phyloP scores from a whole-genome alignment of 1,140 invertebrate species.

The Pollicipes pollicipes region DNA sequence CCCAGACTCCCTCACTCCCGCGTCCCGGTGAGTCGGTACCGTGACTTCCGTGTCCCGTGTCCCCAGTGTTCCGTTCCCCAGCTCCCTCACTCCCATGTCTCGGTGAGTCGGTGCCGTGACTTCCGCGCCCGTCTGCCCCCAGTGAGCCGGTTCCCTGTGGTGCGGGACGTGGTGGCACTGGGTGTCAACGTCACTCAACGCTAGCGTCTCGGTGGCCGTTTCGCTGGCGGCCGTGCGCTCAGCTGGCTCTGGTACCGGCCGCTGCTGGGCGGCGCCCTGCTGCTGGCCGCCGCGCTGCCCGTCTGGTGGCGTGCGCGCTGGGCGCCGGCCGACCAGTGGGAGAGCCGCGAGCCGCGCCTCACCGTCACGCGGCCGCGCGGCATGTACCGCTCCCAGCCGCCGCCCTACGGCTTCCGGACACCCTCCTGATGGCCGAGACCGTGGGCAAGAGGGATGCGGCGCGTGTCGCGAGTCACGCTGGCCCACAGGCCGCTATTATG shows the following conservation, averaged over 20 bases:
- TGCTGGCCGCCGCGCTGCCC: constrained; percentile 34
- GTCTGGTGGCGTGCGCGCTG: constrained; percentile 30
- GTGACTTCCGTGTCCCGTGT: too few relatives aligned
- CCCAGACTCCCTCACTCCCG: background rate
- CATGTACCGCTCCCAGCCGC: constrained; percentile 18
- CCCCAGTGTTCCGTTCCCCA: background rate
- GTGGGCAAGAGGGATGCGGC: too few relatives aligned
- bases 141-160: constrained; percentile 27
- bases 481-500: too few relatives aligned
- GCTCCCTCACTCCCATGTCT: background rate
- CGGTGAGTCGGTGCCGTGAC: too few relatives aligned
- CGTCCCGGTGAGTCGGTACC: too few relatives aligned
- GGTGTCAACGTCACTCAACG: constrained; percentile 35
- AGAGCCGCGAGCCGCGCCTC: constrained; percentile 35
- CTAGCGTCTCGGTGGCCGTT: constrained; percentile 45
- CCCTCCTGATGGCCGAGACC: too few relatives aligned
- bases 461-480: too few relatives aligned
- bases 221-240: constrained; percentile 44
- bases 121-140: constrained; percentile 12
- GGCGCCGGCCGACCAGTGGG: constrained; percentile 35
- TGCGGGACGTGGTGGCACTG: constrained; percentile 26
- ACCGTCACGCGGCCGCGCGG: constrained; percentile 27
- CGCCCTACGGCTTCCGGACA: too few relatives aligned
- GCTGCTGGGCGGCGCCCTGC: constrained; percentile 40
- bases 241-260: constrained; percentile 54